phyloP scores from a whole-genome alignment of 2,888 invertebrate genomes.

The Melangyna quadrimaculata region DNA sequence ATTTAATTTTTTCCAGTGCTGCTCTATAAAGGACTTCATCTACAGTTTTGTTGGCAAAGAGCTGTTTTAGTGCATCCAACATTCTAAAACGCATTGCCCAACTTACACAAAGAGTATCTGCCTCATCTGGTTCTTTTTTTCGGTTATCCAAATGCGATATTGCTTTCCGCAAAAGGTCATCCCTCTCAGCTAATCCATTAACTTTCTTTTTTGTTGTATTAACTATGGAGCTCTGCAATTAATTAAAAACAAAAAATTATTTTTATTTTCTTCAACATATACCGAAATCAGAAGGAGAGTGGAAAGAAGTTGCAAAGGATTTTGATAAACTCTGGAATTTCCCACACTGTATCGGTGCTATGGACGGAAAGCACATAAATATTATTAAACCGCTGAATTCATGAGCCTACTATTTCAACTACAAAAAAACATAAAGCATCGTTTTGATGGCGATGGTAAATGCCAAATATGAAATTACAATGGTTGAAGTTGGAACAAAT shows the following conservation, averaged over 20 bases:
- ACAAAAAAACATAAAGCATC: too few relatives aligned
- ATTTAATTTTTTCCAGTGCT: neutral
- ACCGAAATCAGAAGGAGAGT: neutral
- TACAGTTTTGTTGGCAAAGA: too few relatives aligned
- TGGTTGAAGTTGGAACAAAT: neutral
- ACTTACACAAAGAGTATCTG: neutral
- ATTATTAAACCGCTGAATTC: too few relatives aligned
- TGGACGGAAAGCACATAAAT: too few relatives aligned
- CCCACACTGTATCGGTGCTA: neutral
- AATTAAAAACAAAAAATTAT: neutral
- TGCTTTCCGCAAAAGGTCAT: too few relatives aligned
- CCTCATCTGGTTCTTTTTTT: neutral
- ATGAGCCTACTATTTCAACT: too few relatives aligned
- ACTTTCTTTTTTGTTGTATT: neutral
- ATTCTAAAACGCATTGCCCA: neutral
- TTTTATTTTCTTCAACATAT: neutral
- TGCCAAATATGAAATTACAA: neutral
- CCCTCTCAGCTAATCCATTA: neutral
- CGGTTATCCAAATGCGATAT: neutral
- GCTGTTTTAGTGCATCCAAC: neutral
- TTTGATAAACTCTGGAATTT: neutral
- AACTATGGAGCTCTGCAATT: neutral
- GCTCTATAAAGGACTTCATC: too few relatives aligned
- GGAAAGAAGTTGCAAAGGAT: neutral
- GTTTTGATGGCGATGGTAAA: too few relatives aligned